These are phyloP conservation scores for Theocolax elegans DNA, from an alignment of 1,140 invertebrate species.

Conservation along the genomic window DNA sequence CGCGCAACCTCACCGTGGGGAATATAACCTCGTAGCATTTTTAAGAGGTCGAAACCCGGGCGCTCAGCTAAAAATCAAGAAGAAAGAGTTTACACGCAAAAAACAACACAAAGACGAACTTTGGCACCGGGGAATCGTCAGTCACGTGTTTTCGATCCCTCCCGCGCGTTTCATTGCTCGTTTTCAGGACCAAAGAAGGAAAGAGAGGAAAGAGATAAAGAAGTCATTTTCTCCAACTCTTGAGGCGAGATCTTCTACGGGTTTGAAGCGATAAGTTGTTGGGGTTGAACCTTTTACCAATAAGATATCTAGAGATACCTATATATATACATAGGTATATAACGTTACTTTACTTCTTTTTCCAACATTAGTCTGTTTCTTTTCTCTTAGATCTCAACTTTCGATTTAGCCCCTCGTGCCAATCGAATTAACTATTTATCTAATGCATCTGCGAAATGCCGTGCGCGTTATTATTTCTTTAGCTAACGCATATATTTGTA, in stretches of 20 bases:
- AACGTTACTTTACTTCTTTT: no score
- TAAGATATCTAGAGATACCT: constrained; percentile 17
- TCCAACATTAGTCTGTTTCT: no score
- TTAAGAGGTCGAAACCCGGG: background rate
- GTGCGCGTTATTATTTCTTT: no score
- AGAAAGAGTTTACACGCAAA: no score
- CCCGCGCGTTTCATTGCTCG: background rate
- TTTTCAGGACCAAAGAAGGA: background rate
- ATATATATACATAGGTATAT: no score
- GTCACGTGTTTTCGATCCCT: background rate
- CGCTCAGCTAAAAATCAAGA: background rate
- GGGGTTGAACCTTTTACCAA: background rate
- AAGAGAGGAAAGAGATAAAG: background rate
- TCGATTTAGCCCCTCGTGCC: no score
- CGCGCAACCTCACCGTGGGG: background rate
- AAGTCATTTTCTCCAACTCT: constrained; percentile 4
- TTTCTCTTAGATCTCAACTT: no score
- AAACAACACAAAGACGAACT: background rate
- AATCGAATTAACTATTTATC: no score
- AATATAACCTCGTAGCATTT: background rate
- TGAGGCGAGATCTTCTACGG: background rate
- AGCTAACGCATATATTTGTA: no score
- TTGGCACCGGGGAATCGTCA: background rate
- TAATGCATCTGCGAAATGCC: no score
- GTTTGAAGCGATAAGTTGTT: constrained; percentile 20